Evolutionary conservation across 2,888 invertebrate species (phyloP), one percentile per base, ranked within the genome.

Genomic region (Lymantria dispar): DNA sequence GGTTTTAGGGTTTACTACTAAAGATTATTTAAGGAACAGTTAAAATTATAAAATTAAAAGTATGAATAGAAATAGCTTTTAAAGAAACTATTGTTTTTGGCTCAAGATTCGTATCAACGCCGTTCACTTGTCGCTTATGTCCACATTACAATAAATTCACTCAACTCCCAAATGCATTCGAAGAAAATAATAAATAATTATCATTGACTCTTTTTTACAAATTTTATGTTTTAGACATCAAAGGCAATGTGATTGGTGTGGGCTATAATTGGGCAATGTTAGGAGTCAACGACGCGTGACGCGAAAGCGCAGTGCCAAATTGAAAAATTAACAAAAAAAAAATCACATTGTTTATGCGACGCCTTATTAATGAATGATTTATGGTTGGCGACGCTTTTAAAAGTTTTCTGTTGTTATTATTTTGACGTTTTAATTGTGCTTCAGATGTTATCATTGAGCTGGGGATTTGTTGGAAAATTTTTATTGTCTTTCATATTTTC

Each of bases 281-380:
- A 74, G 72, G 72, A 75, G 66, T 70, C 70, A 76, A 64, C 74
- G 71, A 68, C 67, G 74, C 76, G 64, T 71, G 68, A 52, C 58
- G 62, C 60, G 60, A 60, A 61, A 59, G 62, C 65, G 60, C 78
- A 73, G 72, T 80, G 87, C 84, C 85, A 87, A 87, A 82, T 74
- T 74, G 67, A 76, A 85, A 74, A 64, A 75, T 74, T 83, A 80
- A 74, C 74, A 64, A 75, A 74, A n/a, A 68, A 74, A 72, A 76
- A 74, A 77, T 73, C 71, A 74, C 77, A 82, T 79, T 80, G 81
- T 85, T 81, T 80, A 80, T 81, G 76, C 72, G 76, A 80, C 74
- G 72, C 74, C 85, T 84, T 85, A 82, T 87, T 87, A 85, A 75
- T 65, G 72, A 72, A 60, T 82, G 86, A 87, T 88, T 86, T 85